These are phyloP conservation scores for Asteroscopus sphinx DNA, from an alignment of 2,888 invertebrate genomes.

Conservation along the genomic window DNA sequence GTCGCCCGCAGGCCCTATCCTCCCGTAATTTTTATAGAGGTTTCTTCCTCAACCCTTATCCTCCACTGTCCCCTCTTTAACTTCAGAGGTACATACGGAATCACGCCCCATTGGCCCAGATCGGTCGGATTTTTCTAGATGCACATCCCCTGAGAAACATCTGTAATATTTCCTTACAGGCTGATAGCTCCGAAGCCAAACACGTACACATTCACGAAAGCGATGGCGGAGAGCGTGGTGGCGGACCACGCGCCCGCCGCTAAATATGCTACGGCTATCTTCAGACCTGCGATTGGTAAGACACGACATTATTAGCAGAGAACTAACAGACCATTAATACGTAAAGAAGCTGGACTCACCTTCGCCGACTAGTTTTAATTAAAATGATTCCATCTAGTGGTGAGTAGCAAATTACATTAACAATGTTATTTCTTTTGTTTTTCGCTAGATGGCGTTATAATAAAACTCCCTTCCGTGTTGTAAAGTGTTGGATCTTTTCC, in stretches of 20 bases:
- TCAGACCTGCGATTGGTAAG: slow-evolving; percentile 95
- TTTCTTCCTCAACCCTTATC: no score
- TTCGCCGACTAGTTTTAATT: no score
- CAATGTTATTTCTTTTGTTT: neutral
- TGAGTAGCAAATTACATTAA: neutral
- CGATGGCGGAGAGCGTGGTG: slow-evolving; percentile 94
- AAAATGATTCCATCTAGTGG: slow-evolving; percentile 3
- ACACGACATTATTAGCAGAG: neutral
- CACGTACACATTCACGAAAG: slow-evolving; percentile 97
- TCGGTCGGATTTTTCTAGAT: no score
- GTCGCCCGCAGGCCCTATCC: no score
- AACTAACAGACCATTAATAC: no score
- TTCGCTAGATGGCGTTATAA: neutral
- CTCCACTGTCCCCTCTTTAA: no score
- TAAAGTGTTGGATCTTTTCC: neutral
- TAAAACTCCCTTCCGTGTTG: no score
- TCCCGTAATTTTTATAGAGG: no score
- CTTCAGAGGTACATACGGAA: no score
- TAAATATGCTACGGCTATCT: slow-evolving; percentile 92
- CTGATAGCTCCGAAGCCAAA: slow-evolving; percentile 91
- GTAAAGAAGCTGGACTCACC: no score
- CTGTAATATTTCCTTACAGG: slow-evolving; percentile 22
- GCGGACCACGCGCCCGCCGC: slow-evolving; percentile 88
- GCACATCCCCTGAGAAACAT: no score
- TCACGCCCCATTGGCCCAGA: no score